phyloP scores from a whole-genome alignment of 2,113 vertebrate species.

The Rissa tridactyla region DNA sequence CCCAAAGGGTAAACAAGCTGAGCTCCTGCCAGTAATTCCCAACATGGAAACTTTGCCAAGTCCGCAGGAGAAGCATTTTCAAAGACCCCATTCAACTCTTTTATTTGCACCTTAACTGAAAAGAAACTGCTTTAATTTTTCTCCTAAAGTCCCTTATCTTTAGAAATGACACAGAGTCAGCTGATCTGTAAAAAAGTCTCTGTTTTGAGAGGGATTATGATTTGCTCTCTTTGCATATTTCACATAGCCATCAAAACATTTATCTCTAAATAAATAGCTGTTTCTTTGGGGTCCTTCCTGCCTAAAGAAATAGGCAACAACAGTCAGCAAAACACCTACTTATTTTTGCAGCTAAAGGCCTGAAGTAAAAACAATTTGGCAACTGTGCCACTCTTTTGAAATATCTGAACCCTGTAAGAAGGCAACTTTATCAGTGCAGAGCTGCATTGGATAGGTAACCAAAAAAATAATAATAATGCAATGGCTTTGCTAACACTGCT shows the following conservation, averaged over 20 bases:
- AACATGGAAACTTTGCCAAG: background rate
- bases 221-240: background rate
- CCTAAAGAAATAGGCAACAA: background rate
- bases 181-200: background rate
- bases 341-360: background rate
- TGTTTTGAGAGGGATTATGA: background rate
- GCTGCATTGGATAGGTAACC: background rate
- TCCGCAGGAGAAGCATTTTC: background rate
- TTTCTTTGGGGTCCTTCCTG: background rate
- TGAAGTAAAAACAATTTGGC: background rate
- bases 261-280: background rate
- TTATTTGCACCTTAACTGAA: background rate
- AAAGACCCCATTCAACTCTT: constrained; percentile 35
- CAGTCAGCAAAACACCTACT: background rate
- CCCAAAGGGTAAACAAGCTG: background rate
- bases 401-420: background rate
- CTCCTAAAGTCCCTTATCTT: background rate
- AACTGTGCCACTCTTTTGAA: background rate
- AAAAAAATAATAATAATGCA: background rate
- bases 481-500: background rate
- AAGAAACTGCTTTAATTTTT: background rate
- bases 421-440: background rate
- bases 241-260: background rate
- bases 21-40: background rate
- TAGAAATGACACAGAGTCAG: background rate